Percentiles rank a stretch among this genome's conserved stretches.
Evolutionary conservation across 2,797 vertebrate genomes (phyloP).

Genomic region (Sparus aurata): DNA sequence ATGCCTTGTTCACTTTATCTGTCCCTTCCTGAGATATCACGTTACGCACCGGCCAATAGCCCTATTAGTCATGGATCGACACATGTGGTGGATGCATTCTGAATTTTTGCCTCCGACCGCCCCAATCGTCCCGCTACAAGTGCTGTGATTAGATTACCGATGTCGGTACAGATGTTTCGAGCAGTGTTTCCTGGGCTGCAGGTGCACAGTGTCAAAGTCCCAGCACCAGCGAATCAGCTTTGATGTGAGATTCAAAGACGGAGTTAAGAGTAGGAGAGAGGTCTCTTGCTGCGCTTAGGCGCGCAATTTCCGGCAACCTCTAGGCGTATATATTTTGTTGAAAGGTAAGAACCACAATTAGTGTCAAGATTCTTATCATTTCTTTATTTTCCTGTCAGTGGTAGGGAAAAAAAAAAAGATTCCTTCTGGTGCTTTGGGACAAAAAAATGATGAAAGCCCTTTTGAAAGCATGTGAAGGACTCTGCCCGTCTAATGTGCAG

Average conservation of each 20-base stretch:
- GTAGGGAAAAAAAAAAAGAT: neutral
- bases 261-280: neutral
- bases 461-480: neutral
- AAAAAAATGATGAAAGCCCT: neutral
- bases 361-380: constrained; percentile 9
- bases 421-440: neutral
- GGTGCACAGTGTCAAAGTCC: constrained; percentile 57
- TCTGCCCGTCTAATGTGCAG: constrained; percentile 12
- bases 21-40: constrained; percentile 76
- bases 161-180: constrained; percentile 48
- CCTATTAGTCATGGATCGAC: constrained; percentile 83
- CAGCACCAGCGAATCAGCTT: constrained; percentile 33
- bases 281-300: constrained; percentile 21
- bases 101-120: constrained; percentile 42
- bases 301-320: neutral
- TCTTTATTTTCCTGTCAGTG: neutral
- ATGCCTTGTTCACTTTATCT: constrained; percentile 71
- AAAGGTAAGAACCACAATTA: constrained; percentile 13
- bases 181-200: constrained; percentile 50
- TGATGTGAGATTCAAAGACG: constrained; percentile 53
- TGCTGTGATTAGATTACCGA: constrained; percentile 64
- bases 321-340: neutral
- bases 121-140: constrained; percentile 52
- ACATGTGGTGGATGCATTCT: constrained; percentile 82
- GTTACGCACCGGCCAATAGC: constrained; percentile 79